These are phyloP conservation scores for Drosophila sp. DNA, from an alignment of 1,140 invertebrate genomes.

Conservation along the genomic window DNA sequence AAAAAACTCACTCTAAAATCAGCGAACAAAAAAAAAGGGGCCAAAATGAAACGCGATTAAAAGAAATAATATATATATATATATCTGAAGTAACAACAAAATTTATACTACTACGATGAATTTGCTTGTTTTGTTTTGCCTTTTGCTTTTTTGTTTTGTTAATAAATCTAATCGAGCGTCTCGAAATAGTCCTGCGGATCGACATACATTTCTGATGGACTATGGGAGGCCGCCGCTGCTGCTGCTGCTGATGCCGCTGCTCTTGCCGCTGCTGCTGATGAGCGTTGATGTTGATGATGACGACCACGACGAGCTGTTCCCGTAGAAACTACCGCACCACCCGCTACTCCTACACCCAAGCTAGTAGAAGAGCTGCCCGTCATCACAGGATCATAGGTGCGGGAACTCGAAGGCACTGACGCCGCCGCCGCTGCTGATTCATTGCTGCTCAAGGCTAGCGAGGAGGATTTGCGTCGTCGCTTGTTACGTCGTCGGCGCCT, in stretches of 20 bases:
- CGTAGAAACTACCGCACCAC: background rate
- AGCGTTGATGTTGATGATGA: constrained; percentile 27
- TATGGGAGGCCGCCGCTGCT: constrained; percentile 40
- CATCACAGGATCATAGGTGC: constrained; percentile 70
- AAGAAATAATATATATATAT: constrained; percentile 38
- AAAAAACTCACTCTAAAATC: constrained; percentile 68
- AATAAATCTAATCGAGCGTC: constrained; percentile 68
- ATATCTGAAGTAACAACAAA: constrained; percentile 73
- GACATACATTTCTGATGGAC: constrained; percentile 53
- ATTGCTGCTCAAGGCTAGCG: constrained; percentile 48
- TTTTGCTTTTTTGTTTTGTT: constrained; percentile 31
- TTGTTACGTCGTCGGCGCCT: constrained; percentile 66
- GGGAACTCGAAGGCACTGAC: constrained; percentile 30
- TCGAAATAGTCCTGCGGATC: constrained; percentile 70
- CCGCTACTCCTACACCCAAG: constrained; percentile 14
- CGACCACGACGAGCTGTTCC: constrained; percentile 58
- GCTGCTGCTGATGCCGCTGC: constrained; percentile 36
- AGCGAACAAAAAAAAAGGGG: constrained; percentile 36
- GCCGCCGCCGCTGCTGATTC: constrained; percentile 28
- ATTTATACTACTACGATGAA: constrained; percentile 63
- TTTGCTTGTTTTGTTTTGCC: background rate
- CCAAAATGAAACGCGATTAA: constrained; percentile 55
- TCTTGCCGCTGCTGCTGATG: constrained; percentile 36
- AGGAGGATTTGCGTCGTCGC: constrained; percentile 60
- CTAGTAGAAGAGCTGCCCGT: constrained; percentile 47